A percentile compares a stretch with the other conserved stretches of the same genome.
Conservation (phyloP, 2,797 vertebrate species). For the Limnodromus scolopaceus region DNA sequence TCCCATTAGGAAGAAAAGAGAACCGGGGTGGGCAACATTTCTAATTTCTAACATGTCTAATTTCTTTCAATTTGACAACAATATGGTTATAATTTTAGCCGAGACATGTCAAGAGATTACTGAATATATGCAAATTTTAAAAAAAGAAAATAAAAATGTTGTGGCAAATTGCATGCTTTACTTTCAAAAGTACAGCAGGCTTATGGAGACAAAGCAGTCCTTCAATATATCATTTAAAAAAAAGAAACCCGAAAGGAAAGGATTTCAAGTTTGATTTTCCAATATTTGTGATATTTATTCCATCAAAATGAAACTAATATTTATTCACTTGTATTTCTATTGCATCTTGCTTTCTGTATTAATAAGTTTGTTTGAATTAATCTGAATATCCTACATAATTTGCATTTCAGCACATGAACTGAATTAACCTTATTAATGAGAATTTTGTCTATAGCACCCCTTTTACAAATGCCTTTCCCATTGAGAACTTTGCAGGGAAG, state of each 20-base stretch:
- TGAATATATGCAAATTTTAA: neutral
- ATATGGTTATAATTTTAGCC: conserved; percentile 36
- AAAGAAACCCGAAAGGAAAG: neutral
- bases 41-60: conserved; percentile 33
- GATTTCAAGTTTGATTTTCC: neutral
- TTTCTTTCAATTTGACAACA: conserved; percentile 44
- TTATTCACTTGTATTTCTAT: neutral
- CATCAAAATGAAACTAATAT: conserved; percentile 23
- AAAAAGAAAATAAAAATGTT: neutral
- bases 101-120: conserved; percentile 4
- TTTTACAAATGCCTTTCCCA: neutral
- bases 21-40: neutral
- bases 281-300: neutral
- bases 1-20: neutral
- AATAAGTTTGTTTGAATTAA: neutral
- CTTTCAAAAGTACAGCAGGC: neutral
- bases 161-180: neutral
- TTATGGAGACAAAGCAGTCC: neutral
- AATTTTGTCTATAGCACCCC: conserved; percentile 23
- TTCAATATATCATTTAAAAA: neutral
- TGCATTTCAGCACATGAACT: conserved; percentile 30
- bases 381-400: neutral
- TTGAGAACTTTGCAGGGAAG: conserved; percentile 38
- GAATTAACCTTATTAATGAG: conserved; percentile 51
- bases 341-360: conserved; percentile 3